Conservation (phyloP, 2,797 vertebrate species). For the Microtus californicus region DNA sequence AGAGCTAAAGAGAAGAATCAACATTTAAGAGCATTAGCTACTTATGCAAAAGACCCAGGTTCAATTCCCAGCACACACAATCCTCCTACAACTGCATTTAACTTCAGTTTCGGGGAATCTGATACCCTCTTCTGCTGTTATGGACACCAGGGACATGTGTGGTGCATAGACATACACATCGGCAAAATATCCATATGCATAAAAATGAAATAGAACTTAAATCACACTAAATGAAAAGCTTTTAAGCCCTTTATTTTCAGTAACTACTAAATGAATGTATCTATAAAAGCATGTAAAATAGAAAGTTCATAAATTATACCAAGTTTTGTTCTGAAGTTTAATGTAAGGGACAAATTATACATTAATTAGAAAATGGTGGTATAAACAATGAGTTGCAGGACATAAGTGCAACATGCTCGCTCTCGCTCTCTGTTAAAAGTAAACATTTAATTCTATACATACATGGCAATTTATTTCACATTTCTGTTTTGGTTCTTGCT, state of each 20-base stretch:
- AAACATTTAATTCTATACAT: neutral
- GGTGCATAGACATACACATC: neutral
- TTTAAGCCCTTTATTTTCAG: neutral
- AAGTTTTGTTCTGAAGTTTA: neutral
- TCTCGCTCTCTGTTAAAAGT: neutral
- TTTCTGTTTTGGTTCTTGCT: neutral
- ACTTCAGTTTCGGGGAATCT: neutral
- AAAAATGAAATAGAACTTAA: neutral
- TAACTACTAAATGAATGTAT: neutral
- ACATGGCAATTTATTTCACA: neutral
- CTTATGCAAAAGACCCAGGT: neutral
- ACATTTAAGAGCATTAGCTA: neutral
- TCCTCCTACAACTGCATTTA: neutral
- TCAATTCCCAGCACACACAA: neutral
- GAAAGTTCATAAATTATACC: constrained; percentile 29
- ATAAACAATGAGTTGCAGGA: neutral
- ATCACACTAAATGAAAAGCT: neutral
- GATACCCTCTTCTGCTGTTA: neutral
- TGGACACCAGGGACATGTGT: neutral
- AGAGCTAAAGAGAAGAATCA: neutral
- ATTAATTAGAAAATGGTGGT: neutral
- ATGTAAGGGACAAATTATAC: neutral
- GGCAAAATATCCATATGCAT: neutral
- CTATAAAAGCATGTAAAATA: constrained; percentile 8
- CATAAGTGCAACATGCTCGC: neutral